Percentiles rank a stretch among this genome's conserved stretches.
Conservation (phyloP, 2,113 vertebrate species). For the Ctenodactylus gundi region DNA sequence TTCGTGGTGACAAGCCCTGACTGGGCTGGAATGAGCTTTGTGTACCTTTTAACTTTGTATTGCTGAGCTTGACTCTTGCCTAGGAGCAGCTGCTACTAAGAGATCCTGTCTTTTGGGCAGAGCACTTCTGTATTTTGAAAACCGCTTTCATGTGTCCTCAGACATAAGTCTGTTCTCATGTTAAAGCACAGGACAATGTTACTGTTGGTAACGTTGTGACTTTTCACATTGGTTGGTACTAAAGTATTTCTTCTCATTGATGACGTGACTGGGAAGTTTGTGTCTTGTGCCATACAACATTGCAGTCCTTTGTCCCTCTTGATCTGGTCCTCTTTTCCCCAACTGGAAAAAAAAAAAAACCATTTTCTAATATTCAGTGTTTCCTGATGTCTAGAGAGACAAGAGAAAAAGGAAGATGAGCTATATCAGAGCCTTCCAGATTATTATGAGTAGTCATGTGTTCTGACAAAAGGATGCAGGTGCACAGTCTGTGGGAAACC, state of each 20-base stretch:
- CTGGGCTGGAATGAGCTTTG: background rate
- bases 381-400: background rate
- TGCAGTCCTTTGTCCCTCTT: no score
- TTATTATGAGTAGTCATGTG: background rate
- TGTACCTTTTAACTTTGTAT: accelerated
- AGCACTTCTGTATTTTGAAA: background rate
- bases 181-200: background rate
- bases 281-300: background rate
- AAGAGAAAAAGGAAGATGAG: background rate
- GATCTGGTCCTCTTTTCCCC: background rate
- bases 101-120: background rate
- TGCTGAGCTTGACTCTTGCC: background rate
- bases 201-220: no score
- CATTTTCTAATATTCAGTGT: no score
- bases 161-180: background rate
- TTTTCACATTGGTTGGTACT: accelerated
- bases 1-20: background rate
- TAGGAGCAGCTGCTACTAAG: accelerated
- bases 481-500: accelerated
- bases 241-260: background rate
- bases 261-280: background rate
- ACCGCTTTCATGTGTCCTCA: background rate
- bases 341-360: background rate
- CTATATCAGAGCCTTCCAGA: no score
- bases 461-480: background rate